phyloP scores from a whole-genome alignment of 2,888 invertebrate genomes.

The Strigamia maritima region DNA sequence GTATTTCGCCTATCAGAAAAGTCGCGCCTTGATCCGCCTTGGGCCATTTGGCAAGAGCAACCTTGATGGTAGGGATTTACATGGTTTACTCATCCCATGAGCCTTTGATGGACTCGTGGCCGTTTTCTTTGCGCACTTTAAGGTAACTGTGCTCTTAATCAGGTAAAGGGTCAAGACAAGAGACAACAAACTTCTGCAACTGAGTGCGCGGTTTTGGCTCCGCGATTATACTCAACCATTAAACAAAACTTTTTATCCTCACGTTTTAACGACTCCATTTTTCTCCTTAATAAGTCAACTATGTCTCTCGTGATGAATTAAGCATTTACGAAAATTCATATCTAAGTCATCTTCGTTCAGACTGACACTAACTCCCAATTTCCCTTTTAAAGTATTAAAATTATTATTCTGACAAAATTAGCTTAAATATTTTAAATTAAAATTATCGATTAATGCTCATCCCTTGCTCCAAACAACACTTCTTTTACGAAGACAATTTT shows the following conservation, averaged over 20 bases:
- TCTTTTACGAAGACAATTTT: no score
- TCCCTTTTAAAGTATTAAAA: not conserved
- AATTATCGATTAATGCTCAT: not conserved
- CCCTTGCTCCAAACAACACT: not conserved
- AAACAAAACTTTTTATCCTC: not conserved
- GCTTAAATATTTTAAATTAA: no score
- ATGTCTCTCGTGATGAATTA: not conserved
- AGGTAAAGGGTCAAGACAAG: conserved; percentile 13
- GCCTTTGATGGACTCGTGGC: conserved; percentile 34
- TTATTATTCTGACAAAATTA: no score
- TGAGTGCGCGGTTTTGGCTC: not conserved
- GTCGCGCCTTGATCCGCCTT: conserved; percentile 34
- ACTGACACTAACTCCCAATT: not conserved
- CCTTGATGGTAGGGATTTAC: conserved; percentile 31
- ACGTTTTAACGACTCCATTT: not conserved
- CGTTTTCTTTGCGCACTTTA: conserved; percentile 13
- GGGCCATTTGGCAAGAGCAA: conserved; percentile 34
- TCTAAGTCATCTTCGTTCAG: not conserved
- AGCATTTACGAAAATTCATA: not conserved
- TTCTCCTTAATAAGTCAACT: not conserved
- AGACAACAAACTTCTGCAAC: not conserved
- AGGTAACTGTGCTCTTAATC: conserved; percentile 32
- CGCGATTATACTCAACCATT: not conserved
- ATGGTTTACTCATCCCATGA: conserved; percentile 34
- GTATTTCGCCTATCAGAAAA: conserved; percentile 34